phyloP scores from a whole-genome alignment of 35 echinoderm and acorn worm genomes.

The Amphiura filiformis region DNA sequence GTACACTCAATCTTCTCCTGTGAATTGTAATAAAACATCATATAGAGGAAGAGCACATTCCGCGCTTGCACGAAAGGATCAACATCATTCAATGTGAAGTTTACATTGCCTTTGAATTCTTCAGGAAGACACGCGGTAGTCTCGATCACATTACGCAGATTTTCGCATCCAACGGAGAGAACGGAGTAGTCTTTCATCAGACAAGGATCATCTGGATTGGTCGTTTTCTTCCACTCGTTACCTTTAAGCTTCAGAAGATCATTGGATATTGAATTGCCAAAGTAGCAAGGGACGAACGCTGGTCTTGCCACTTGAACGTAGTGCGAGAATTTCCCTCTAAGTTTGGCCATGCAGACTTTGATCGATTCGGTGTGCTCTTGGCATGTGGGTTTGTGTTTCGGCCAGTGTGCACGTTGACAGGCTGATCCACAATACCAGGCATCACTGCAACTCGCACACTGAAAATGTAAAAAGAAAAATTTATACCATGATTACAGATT shows the following conservation, averaged over 20 bases:
- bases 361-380: neutral
- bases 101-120: constrained; percentile 43
- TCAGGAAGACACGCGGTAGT: constrained; percentile 52
- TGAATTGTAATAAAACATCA: constrained; percentile 10
- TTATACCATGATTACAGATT: too few relatives aligned
- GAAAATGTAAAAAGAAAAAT: neutral
- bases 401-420: neutral
- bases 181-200: constrained; percentile 17
- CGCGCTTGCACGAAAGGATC: constrained; percentile 57
- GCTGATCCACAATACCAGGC: constrained; percentile 20
- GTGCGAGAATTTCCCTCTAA: neutral
- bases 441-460: constrained; percentile 27
- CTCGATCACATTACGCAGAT: constrained; percentile 41
- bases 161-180: constrained; percentile 47
- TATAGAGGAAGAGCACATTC: constrained; percentile 51
- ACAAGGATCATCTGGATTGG: neutral
- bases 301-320: neutral
- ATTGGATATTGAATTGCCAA: constrained; percentile 48
- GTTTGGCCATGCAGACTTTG: neutral
- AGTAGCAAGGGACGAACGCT: constrained; percentile 32
- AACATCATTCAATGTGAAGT: constrained; percentile 43
- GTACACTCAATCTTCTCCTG: neutral
- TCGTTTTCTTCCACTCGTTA: constrained; percentile 36
- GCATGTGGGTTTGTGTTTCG: constrained; percentile 2
- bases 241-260: constrained; percentile 58